Conservation (phyloP, 2,888 invertebrate species). For the Athripsodes cinereus region DNA sequence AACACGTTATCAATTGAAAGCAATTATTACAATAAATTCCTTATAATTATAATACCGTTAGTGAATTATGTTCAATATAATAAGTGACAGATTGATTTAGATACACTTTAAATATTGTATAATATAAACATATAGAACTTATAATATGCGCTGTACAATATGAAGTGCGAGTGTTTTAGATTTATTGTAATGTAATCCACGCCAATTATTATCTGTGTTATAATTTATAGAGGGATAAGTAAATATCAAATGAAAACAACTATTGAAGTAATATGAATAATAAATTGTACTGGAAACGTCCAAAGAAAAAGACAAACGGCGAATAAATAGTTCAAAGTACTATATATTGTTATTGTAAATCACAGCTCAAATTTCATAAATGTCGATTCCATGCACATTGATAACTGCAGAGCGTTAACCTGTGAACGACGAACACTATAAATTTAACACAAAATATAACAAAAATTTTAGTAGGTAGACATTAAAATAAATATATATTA, state of each 20-base stretch:
- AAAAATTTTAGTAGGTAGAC: too few relatives aligned
- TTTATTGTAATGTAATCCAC: conserved; percentile 1
- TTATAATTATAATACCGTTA: too few relatives aligned
- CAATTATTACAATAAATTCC: too few relatives aligned
- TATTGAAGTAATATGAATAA: background rate
- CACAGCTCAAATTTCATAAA: background rate
- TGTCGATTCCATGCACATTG: background rate
- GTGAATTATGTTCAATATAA: too few relatives aligned
- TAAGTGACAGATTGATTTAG: too few relatives aligned
- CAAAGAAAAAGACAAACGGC: background rate
- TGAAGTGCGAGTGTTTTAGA: too few relatives aligned
- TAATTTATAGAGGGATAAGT: background rate
- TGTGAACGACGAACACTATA: background rate
- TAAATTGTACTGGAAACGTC: background rate
- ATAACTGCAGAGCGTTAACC: background rate
- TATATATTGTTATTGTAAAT: background rate
- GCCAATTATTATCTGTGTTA: background rate
- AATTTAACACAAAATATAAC: too few relatives aligned
- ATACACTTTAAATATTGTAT: too few relatives aligned
- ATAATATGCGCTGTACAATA: too few relatives aligned
- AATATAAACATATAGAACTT: too few relatives aligned
- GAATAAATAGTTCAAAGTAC: background rate
- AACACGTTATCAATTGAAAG: too few relatives aligned
- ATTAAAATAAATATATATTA: too few relatives aligned
- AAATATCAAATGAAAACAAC: conserved; percentile 1